phyloP scores from a whole-genome alignment of 2,797 vertebrate species.

The Natrix natrix region DNA sequence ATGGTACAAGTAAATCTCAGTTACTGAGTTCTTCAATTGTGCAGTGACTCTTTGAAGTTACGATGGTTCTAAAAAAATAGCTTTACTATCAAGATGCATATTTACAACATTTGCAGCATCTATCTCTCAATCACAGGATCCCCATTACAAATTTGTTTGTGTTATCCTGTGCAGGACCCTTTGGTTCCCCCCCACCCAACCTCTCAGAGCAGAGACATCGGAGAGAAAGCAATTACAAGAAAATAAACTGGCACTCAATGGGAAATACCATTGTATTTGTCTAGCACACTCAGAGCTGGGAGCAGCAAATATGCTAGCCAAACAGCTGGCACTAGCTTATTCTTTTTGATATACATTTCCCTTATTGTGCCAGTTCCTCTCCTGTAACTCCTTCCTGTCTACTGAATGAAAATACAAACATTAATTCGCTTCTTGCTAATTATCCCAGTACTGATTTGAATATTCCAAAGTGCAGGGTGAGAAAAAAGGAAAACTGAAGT shows the following conservation, averaged over 20 bases:
- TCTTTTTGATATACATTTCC: background rate
- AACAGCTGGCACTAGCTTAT: background rate
- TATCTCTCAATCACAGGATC: background rate
- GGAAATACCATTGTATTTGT: background rate
- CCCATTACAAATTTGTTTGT: background rate
- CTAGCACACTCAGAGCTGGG: background rate
- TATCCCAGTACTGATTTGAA: background rate
- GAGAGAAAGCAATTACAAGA: background rate
- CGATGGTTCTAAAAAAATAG: background rate
- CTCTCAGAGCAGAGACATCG: background rate
- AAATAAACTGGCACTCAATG: background rate
- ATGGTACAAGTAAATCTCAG: background rate
- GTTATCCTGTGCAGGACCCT: background rate
- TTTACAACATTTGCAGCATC: background rate
- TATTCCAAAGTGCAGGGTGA: background rate
- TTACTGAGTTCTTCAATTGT: background rate
- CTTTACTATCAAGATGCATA: background rate
- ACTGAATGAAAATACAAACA: background rate
- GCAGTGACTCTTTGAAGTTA: background rate
- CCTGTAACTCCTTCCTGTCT: background rate
- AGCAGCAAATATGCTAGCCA: background rate
- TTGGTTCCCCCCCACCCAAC: background rate
- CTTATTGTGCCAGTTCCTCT: background rate
- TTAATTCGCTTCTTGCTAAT: background rate
- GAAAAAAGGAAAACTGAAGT: background rate